phyloP scores from a whole-genome alignment of 2,888 invertebrate species.

The Marasmarcha lunaedactyla region DNA sequence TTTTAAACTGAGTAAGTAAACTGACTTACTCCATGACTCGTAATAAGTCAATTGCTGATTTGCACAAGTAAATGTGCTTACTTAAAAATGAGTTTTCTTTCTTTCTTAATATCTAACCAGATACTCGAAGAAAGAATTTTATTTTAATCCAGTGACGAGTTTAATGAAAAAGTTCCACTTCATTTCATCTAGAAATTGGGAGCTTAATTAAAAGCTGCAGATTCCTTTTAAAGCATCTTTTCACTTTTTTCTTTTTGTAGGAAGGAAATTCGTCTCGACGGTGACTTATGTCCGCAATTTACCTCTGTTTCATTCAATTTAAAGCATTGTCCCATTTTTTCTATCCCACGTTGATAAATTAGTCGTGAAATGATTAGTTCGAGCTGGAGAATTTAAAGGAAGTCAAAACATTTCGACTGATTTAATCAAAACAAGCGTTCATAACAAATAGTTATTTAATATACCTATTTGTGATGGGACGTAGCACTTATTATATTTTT shows the following conservation, averaged over 20 bases:
- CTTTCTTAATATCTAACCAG: too few species aligned
- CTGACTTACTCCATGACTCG: too few species aligned
- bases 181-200: conserved; percentile 7
- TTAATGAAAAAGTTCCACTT: conserved; percentile 12
- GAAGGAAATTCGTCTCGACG: not conserved
- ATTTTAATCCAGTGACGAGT: conserved; percentile 5
- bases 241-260: too few species aligned
- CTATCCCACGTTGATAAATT: not conserved
- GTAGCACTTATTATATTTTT: conserved; percentile 59
- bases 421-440: conserved; percentile 17
- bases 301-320: not conserved
- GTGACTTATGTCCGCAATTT: not conserved
- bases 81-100: too few species aligned
- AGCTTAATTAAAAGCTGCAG: conserved; percentile 12
- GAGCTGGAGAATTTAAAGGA: too few species aligned
- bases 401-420: too few species aligned
- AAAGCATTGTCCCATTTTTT: not conserved
- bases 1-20: too few species aligned
- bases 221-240: not conserved
- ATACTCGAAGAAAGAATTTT: too few species aligned
- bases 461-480: conserved; percentile 44
- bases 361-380: too few species aligned
- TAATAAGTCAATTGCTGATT: too few species aligned
- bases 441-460: conserved; percentile 14
- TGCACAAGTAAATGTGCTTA: too few species aligned